Base-by-base conservation (phyloP, 2,888 invertebrate species). In the Venusia cambrica region DNA sequence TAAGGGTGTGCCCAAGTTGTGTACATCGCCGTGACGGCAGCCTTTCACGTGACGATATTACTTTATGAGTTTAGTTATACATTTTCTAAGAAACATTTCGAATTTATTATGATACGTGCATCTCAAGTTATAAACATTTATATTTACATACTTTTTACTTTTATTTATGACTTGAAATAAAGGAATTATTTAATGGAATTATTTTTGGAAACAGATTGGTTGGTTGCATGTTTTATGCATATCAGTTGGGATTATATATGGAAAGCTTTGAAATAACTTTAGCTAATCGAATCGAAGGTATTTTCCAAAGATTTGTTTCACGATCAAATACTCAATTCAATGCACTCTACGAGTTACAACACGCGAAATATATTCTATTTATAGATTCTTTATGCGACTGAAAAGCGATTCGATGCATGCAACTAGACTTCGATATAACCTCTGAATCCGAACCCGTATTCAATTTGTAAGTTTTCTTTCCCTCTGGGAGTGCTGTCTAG, bases 1-100 rank as follows among this genome's bases (percentile, higher is more conserved):
- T 48, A 41, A 48, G 45, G 51, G 53, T 38, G 49, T 25, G 49
- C 31, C 47, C 41, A 38, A 35, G 32, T 33, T 48, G 45, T 51
- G 51, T 48, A 48, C 45, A 37, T 45, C 49, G 37, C 40, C 34
- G 30, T 45, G 44, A 38, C 39, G 51, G 35, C 34, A 49, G 46
- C 52, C 36, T 51, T 46, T 45, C 22, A 15, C 15, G 14, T 30
- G 15, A 21, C 13, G 15, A 9, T 21, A n/a, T n/a, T n/a, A n/a
- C n/a, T n/a, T n/a, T n/a, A n/a, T n/a, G n/a, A n/a, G n/a, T n/a
- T n/a, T n/a, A n/a, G n/a, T n/a, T n/a, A n/a, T n/a, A n/a, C n/a
- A n/a, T n/a, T n/a, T n/a, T n/a, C n/a, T n/a, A n/a, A n/a, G n/a
- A n/a, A n/a, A n/a, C n/a, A n/a, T n/a, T n/a, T n/a, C n/a, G n/a